Percentiles rank a stretch among this genome's conserved stretches.
Conservation (phyloP, 2,888 invertebrate species). For the Clistopyga incitator region DNA sequence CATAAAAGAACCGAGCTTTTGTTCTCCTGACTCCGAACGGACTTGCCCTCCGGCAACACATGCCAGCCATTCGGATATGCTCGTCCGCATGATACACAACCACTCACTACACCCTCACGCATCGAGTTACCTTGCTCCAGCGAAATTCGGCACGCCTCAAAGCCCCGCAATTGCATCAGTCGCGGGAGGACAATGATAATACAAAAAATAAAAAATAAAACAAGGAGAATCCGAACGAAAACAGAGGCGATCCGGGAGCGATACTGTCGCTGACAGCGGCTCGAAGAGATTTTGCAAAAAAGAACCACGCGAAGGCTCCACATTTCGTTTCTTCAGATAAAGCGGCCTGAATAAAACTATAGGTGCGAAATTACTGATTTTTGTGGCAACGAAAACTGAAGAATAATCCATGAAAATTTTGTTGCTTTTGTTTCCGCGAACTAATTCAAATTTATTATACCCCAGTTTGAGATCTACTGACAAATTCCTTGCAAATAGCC, state of each 20-base stretch:
- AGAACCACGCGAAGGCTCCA: not conserved
- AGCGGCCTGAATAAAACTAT: not conserved
- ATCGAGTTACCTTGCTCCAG: conserved; percentile 1
- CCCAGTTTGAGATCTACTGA: no score
- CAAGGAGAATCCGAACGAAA: not conserved
- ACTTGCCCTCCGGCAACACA: conserved; percentile 17
- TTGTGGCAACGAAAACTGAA: not conserved
- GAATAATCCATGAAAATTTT: no score
- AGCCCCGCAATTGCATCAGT: conserved; percentile 24
- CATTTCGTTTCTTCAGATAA: not conserved
- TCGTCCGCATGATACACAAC: conserved; percentile 23
- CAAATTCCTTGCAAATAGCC: no score
- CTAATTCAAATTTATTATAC: no score
- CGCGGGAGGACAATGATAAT: not conserved
- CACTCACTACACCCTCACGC: conserved; percentile 15
- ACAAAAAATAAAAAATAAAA: conserved; percentile 1
- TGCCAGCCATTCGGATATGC: conserved; percentile 36
- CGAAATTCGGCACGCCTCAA: conserved; percentile 29
- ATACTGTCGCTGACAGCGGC: not conserved
- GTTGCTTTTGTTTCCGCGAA: no score
- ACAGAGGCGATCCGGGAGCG: not conserved
- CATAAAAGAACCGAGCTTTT: conserved; percentile 55
- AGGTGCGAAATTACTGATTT: not conserved
- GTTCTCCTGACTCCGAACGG: conserved; percentile 31
- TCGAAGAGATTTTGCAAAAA: not conserved